Evolutionary conservation across 53 echinoderm and acorn worm species (phyloP), one percentile per base, ranked within the genome.

Genomic region (Hippasteria phrygiana): DNA sequence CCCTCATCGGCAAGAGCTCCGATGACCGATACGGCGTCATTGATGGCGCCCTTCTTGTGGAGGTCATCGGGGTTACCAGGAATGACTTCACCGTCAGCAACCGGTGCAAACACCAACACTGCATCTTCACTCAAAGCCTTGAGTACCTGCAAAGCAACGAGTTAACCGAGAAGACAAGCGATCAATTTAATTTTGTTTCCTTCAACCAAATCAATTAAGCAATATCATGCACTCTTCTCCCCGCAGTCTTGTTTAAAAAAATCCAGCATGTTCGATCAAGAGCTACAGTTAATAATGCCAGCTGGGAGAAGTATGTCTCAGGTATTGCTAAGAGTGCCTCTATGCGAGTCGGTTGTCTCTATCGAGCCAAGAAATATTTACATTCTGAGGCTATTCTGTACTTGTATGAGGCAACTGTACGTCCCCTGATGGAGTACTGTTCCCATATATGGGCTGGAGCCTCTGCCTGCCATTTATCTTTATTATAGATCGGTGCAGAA

Each of bases 181-280:
- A 73, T 42, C 91, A 92, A 86, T 93, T 96, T 6, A 90, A 34
- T 22, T 90, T 92, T 28, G 90, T 62, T 10, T 20, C n/a, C 6
- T 3, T 29, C 20, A 0, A 27, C 24, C 2, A 2, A 51, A 20
- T 20, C 9, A 14, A 51, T 20, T 17, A 51, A 62, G 62, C 9
- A 62, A 62, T 2, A 62, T 27, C 20, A 0, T 62, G 62, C 9
- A 24, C 10, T 4, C 28, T 10, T 62, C n/a, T n/a, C n/a, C n/a
- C n/a, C n/a, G n/a, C n/a, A n/a, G n/a, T n/a, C n/a, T n/a, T n/a
- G n/a, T n/a, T n/a, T n/a, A n/a, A n/a, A n/a, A n/a, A n/a, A n/a
- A n/a, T n/a, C n/a, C n/a, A n/a, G n/a, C n/a, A n/a, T n/a, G n/a
- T n/a, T n/a, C n/a, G n/a, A n/a, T n/a, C n/a, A n/a, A n/a, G n/a